A percentile compares a stretch with the other conserved stretches of the same genome.
phyloP scores from a whole-genome alignment of 64 coral and sea anemone genomes.

The Astreopora myriophthalma region DNA sequence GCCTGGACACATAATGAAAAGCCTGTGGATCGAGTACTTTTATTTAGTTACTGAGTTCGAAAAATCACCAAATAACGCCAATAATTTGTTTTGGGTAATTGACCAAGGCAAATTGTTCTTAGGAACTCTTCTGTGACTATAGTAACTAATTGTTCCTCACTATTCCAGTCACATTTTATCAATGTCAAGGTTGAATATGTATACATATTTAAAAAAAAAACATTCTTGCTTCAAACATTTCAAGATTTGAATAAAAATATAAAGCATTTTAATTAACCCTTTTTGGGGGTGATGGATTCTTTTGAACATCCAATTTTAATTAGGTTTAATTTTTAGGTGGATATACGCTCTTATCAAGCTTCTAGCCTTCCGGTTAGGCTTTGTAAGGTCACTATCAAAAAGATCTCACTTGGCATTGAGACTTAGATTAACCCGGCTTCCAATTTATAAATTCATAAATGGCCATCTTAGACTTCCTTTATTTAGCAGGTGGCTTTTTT shows the following conservation, averaged over 20 bases:
- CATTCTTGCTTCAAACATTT: not conserved
- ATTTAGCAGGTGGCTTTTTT: too few species aligned
- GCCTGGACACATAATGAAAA: too few species aligned
- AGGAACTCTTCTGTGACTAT: not conserved
- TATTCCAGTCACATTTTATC: not conserved
- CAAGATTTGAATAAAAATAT: not conserved
- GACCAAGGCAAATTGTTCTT: conserved; percentile 18
- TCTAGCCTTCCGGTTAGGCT: too few species aligned
- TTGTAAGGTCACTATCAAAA: not conserved
- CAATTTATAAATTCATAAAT: too few species aligned
- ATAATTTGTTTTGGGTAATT: not conserved
- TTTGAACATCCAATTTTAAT: not conserved
- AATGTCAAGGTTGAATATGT: not conserved
- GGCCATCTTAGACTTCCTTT: too few species aligned
- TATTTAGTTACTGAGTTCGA: not conserved
- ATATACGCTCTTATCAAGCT: not conserved
- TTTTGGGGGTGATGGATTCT: not conserved
- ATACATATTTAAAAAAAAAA: not conserved
- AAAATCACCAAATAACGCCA: not conserved
- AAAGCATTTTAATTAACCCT: not conserved
- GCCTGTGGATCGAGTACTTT: too few species aligned
- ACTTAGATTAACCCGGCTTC: too few species aligned
- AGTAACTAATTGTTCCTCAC: not conserved
- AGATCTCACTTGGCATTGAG: not conserved
- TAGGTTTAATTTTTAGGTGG: not conserved